These are phyloP conservation scores for Gryllus longicercus DNA, from an alignment of 2,888 invertebrate species.

Conservation along the genomic window DNA sequence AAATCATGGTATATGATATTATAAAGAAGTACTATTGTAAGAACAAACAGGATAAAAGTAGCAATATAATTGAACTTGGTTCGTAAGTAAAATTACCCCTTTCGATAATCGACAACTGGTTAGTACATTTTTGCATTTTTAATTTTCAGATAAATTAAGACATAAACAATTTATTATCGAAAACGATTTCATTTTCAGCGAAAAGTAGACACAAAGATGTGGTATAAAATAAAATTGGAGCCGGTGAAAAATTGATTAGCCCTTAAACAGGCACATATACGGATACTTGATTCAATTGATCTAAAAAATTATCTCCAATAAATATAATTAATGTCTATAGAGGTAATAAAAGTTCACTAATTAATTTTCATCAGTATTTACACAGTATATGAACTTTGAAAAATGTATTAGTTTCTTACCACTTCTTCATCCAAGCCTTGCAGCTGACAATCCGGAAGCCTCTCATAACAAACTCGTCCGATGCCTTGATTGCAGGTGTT, in stretches of 20 bases:
- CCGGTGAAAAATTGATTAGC: too few relatives aligned
- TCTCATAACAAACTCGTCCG: slow-evolving; percentile 83
- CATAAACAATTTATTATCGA: background rate
- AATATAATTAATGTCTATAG: background rate
- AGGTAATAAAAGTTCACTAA: background rate
- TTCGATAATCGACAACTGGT: background rate
- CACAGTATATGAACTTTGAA: background rate
- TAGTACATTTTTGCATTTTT: background rate
- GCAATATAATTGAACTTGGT: too few relatives aligned
- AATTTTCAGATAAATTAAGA: background rate
- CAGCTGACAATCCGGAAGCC: slow-evolving; percentile 82
- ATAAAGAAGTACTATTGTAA: too few relatives aligned
- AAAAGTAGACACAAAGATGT: too few relatives aligned
- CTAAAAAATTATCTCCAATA: too few relatives aligned
- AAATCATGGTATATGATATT: too few relatives aligned
- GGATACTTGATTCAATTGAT: too few relatives aligned
- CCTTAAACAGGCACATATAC: too few relatives aligned
- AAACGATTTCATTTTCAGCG: too few relatives aligned
- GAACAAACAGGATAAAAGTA: too few relatives aligned
- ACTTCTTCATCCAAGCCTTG: slow-evolving; percentile 88
- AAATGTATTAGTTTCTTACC: slow-evolving; percentile 49
- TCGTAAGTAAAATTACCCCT: too few relatives aligned
- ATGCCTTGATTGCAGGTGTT: slow-evolving; percentile 87
- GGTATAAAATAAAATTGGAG: too few relatives aligned
- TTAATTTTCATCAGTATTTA: background rate